Percentiles rank a stretch among this genome's conserved stretches.
phyloP scores from a whole-genome alignment of 2,797 vertebrate genomes.

The Odontamblyopus lacepedii region DNA sequence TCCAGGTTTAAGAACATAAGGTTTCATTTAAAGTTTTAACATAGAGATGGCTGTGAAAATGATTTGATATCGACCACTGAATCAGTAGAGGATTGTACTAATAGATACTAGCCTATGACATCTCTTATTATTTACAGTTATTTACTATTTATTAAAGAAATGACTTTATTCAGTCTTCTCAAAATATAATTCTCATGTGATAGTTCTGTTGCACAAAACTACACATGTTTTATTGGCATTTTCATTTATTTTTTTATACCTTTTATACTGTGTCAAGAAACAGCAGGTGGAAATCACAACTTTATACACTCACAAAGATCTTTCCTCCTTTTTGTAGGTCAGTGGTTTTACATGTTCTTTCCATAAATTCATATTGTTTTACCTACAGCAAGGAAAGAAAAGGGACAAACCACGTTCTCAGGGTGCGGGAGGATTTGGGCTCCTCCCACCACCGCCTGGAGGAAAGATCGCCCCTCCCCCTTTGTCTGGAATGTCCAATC shows the following conservation, averaged over 20 bases:
- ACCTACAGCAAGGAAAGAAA: slow-evolving; percentile 84
- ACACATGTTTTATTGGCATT: background rate
- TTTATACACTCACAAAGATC: background rate
- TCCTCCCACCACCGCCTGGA: slow-evolving; percentile 90
- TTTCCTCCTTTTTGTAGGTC: background rate
- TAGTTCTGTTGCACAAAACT: background rate
- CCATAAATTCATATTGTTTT: background rate
- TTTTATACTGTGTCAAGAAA: background rate
- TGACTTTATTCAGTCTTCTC: background rate
- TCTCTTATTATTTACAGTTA: too few relatives aligned
- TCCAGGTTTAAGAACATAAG: background rate
- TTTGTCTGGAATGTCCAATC: slow-evolving; percentile 60
- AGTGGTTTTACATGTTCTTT: background rate
- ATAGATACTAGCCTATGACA: too few relatives aligned
- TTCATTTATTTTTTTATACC: background rate
- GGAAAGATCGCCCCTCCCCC: slow-evolving; percentile 82
- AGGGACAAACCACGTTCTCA: slow-evolving; percentile 83
- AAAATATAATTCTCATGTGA: background rate
- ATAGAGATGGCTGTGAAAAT: background rate
- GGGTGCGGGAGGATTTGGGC: slow-evolving; percentile 81
- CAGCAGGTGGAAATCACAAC: too few relatives aligned
- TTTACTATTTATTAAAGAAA: too few relatives aligned
- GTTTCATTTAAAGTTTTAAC: background rate
- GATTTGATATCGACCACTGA: background rate
- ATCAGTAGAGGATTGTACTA: background rate